Base-by-base conservation (phyloP, 2,797 vertebrate species). In the Sciurus carolinensis region DNA sequence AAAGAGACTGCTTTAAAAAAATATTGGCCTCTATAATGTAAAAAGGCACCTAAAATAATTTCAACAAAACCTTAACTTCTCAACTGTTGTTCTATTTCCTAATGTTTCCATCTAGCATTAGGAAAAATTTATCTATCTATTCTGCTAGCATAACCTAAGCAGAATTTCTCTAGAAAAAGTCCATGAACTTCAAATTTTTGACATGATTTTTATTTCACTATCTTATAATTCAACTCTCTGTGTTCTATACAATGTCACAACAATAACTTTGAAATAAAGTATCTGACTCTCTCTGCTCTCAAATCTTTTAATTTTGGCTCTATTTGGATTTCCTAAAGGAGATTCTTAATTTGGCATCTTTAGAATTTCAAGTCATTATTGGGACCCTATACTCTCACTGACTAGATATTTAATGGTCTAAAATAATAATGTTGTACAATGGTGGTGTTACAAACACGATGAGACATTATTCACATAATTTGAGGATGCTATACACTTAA, bases 71-170 rank as follows among this genome's bases (percentile, higher is more conserved):
- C 84, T 66, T 87, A 76, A 85, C 64, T 75, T 96, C 17, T 81
- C 69, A 73, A 72, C 22, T 87, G 47, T n/a, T 57, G n/a, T 39
- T 95, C 24, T 83, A 75, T 33, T 96, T 90, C 73, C 66, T 85
- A 87, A 90, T 57, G 10, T 91, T 96, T 87, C 62, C 87, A 96
- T 93, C 95, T 95, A 96, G 95, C 95, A 96, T 95, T 94, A 97
- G 97, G 95, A 95, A 97, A 96, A 97, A 90, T 88, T 36, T 7
- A 39, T 17, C 13, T 42, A 52, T 20, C 54, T 30, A 44, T 90
- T 85, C 66, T 84, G 66, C 42, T 92, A 39, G 22, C 81, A 67
- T 36, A 75, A 87, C 11, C n/a, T 15, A 33, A 91, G 75, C 39
- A 95, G 66, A 93, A 72, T 76, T 88, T 92, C 91, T 90, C 39